Base-by-base conservation (phyloP, 2,113 vertebrate genomes). In the Plecotus auritus region DNA sequence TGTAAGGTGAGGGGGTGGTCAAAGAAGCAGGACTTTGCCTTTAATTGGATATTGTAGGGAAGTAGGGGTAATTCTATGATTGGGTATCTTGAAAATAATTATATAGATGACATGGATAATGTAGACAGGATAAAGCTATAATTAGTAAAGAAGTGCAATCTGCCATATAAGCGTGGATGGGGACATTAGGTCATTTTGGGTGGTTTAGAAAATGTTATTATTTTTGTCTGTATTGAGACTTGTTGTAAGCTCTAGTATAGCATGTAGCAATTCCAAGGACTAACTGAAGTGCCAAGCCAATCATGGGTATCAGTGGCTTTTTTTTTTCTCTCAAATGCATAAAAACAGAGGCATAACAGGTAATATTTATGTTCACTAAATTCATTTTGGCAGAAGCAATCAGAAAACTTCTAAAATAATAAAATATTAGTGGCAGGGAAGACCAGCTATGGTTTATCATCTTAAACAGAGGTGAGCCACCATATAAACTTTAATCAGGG, bases 371-470 rank as follows among this genome's bases (percentile, higher is more conserved):
- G 26, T 37, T 87, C 51, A 87, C n/a, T 77, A 87, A 70, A 37
- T 85, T 89, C 10, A 4, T 18, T 92, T 88, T 81, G 61, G 30
- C 56, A 90, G 17, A 77, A 54, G 13, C 72, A 47, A 88, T 16
- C 30, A 45, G 35, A 85, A 96, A 90, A 76, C 10, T n/a, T 86
- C 73, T 85, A 72, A 92, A 87, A n/a, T 12, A 95, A 86, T 84
- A 77, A 9, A 88, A 35, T n/a, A 45, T 64, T 82, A 85, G 87
- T 47, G 69, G 42, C 23, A 72, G 12, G 26, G 22, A 90, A 73
- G 40, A 64, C 5, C 16, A 66, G 9, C 6, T 45, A 81, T 32
- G 37, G 13, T 90, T 7, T 91, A 10, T 77, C 26, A 91, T 30
- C 3, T 95, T 56, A 91, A 91, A 86, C 20, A 83, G 42, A 93